Percentiles rank a stretch among this genome's conserved stretches.
Evolutionary conservation across 2,797 vertebrate genomes (phyloP).

Genomic region (Melanotaenia parkinsoni): DNA sequence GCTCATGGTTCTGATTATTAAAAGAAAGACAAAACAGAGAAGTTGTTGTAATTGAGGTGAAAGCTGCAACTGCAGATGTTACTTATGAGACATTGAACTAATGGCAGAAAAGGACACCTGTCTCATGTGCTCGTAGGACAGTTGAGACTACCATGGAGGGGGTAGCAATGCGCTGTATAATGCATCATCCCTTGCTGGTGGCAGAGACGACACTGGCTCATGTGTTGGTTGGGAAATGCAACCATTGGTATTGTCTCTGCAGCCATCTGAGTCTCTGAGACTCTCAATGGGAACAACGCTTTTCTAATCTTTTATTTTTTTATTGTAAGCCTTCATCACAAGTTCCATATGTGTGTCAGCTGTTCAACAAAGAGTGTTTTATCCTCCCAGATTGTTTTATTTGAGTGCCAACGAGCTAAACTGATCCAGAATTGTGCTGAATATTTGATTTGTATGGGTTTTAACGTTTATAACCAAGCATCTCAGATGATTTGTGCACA

Average conservation of each 20-base stretch:
- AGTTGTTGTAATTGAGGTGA: constrained; percentile 3
- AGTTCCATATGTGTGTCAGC: constrained; percentile 5
- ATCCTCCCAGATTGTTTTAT: background rate
- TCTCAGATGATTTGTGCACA: background rate
- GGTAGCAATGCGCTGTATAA: constrained; percentile 49
- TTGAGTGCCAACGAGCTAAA: background rate
- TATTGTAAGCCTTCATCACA: constrained; percentile 1
- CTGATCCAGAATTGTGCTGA: background rate
- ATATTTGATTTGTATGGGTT: background rate
- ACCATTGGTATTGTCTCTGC: constrained; percentile 15
- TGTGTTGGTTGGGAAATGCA: constrained; percentile 23
- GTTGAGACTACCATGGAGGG: constrained; percentile 13
- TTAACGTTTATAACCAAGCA: constrained; percentile 12
- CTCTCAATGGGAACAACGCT: constrained; percentile 6
- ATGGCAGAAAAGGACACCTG: background rate
- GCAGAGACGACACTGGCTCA: constrained; percentile 48
- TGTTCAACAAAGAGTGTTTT: background rate
- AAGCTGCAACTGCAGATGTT: background rate
- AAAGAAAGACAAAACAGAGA: constrained; percentile 17
- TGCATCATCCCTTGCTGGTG: constrained; percentile 39
- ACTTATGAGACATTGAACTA: background rate
- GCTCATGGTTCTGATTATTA: constrained; percentile 28
- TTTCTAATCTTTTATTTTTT: background rate
- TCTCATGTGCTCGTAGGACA: constrained; percentile 23
- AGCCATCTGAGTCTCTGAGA: constrained; percentile 16